Conservation (phyloP, 2,797 vertebrate species). For the Ptychobarbus kaznakovi region DNA sequence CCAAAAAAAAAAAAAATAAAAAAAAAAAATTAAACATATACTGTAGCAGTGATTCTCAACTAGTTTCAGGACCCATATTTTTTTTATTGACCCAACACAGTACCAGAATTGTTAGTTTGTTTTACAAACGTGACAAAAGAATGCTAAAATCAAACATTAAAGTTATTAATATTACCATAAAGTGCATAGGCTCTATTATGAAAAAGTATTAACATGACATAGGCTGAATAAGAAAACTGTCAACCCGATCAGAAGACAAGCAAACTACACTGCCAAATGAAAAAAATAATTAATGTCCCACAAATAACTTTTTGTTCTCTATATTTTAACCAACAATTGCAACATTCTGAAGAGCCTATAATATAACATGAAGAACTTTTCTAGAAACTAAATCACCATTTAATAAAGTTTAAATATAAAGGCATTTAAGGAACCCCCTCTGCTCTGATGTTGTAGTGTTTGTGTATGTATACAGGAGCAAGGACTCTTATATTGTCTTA, state of each 20-base stretch:
- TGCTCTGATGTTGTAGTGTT: constrained; percentile 18
- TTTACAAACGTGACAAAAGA: not conserved
- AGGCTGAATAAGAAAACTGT: not conserved
- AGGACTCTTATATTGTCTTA: constrained; percentile 35
- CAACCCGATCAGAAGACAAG: not conserved
- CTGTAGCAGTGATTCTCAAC: not conserved
- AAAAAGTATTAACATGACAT: not conserved
- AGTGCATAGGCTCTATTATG: not conserved
- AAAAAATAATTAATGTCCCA: not conserved
- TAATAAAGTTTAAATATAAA: not conserved
- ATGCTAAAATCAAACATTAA: not conserved
- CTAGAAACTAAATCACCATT: too few species aligned
- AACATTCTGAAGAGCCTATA: not conserved
- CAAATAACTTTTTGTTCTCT: not conserved
- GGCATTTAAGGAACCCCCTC: not conserved
- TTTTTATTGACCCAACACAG: not conserved
- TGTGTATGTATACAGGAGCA: constrained; percentile 17
- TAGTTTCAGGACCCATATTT: not conserved
- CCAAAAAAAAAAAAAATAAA: not conserved
- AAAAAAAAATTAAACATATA: too few species aligned
- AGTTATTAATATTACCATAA: not conserved
- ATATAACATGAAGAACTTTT: too few species aligned
- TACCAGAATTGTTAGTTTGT: not conserved
- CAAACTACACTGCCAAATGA: not conserved
- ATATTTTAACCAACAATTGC: not conserved